Evolutionary conservation across 1,140 invertebrate species (phyloP).

Genomic region (Teleopsis dalmanni): DNA sequence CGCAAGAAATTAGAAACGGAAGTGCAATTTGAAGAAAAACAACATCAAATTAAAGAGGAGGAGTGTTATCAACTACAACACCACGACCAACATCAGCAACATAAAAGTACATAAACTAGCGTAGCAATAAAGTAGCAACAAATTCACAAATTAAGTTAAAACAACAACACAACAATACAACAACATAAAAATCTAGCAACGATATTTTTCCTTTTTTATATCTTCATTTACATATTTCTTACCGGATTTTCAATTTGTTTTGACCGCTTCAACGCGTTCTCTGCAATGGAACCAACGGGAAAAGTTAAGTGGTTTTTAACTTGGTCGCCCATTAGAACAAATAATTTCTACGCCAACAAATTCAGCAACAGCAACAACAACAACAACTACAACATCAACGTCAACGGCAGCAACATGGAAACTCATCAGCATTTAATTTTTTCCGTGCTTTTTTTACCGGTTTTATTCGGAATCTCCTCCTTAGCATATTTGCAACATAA

Average conservation of each 20-base stretch:
- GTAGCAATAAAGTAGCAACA: background rate
- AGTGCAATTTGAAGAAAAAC: background rate
- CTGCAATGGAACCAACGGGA: background rate
- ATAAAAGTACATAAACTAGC: background rate
- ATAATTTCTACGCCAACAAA: too few relatives aligned
- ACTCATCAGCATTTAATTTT: too few relatives aligned
- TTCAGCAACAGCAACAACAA: background rate
- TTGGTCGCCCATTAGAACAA: background rate
- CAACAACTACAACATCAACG: background rate
- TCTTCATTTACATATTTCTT: background rate
- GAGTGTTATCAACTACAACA: constrained; percentile 1
- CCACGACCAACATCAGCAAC: background rate
- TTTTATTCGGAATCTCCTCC: too few relatives aligned
- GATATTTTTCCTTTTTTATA: background rate
- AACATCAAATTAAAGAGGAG: background rate
- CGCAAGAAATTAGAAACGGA: constrained; percentile 15
- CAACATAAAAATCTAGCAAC: background rate
- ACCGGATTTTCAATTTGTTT: constrained; percentile 10
- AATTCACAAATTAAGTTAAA: background rate
- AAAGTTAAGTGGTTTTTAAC: background rate
- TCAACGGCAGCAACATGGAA: background rate
- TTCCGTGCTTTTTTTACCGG: too few relatives aligned
- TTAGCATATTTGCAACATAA: too few relatives aligned
- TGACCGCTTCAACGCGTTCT: constrained; percentile 8
- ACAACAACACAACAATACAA: background rate